Base-by-base conservation (phyloP, 2,888 invertebrate genomes). In the Myathropa florea region DNA sequence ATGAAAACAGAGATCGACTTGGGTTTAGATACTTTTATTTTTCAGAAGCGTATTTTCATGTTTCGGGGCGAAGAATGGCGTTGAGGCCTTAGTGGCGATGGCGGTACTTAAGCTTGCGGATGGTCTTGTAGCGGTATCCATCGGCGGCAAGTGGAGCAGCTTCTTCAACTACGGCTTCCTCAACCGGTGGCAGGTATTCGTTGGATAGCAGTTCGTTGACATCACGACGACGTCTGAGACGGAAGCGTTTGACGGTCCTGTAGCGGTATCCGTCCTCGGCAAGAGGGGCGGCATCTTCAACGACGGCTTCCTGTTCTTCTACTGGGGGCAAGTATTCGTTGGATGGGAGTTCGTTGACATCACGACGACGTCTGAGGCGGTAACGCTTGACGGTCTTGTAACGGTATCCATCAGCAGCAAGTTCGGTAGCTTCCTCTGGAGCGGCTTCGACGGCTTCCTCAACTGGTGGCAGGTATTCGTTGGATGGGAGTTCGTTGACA, bases 351-450 rank as follows among this genome's bases (percentile, higher is more conserved):
- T 91, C 89, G 85, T 89, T 91, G 7, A 91, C 91, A 89, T 91
- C 91, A 90, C 91, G 91, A 89, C 91, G 91, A 33, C 90, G 89
- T 39, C 91, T 90, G 3, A 78, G 68, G 88, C 91, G 91, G 83
- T 86, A 70, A 9, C 90, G 90, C 87, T 90, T 90, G 53, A 90
- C 89, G 36, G 90, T 91, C 89, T 90, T 91, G 90, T 91, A 91
- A 76, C 90, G 91, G 89, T 91, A 91, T 55, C 91, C 91, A 89
- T 92, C 92, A 39, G 26, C 64, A 12, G 79, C 59, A 0, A 89
- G 53, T 4, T 63, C 59, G 10, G 83, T 76, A 33, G 71, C 60
- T 76, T 87, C 77, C 57, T 68, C 61, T 21, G 28, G 18, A 23
- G 65, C 60, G 12, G 33, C 6, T 33, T 75, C n/a, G 18, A 18